Base-by-base conservation (phyloP, 2,113 vertebrate genomes). In the Oryzias melastigma region DNA sequence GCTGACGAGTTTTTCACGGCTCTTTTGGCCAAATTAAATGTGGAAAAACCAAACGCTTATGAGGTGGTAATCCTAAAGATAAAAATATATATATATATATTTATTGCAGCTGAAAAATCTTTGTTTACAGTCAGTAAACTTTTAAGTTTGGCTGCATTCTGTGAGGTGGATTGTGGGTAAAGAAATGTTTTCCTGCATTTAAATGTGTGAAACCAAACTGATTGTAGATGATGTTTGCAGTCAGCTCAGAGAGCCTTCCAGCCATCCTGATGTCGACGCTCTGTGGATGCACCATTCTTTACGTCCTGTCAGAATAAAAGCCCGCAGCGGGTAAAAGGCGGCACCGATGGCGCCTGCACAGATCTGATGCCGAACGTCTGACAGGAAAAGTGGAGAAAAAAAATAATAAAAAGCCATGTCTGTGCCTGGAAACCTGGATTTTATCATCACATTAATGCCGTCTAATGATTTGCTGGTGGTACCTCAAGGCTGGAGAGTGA, bases 361-460 rank as follows among this genome's bases (percentile, higher is more conserved):
- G 80, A 80, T 77, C 76, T 84, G 66, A 77, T 71, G 56, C 46
- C 65, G 58, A 75, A 76, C 75, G 74, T 82, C 69, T 79, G 71
- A 80, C 78, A 69, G 56, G 52, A 65, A 75, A 53, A 52, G 25
- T 57, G 60, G 64, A 63, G 55, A 61, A 78, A 80, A 78, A 76
- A 80, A n/a, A n/a, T n/a, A n/a, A n/a, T n/a, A n/a, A n/a, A 82
- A 76, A 63, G 69, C 58, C 68, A 58, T 0, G 19, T 73, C 78
- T 69, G 6, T 54, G 80, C 78, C 76, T 56, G 66, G 43, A 83
- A 85, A 63, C 43, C 49, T 10, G 74, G 44, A 80, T 82, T 76
- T 73, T 65, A 88, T 85, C 81, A 77, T 78, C 84, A 87, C 85
- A 86, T 83, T 82, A 83, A 85, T 84, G 62, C 52, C 40, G 65